These are phyloP conservation scores for Phalangium opilio DNA, from an alignment of 2,888 invertebrate species.

Conservation along the genomic window DNA sequence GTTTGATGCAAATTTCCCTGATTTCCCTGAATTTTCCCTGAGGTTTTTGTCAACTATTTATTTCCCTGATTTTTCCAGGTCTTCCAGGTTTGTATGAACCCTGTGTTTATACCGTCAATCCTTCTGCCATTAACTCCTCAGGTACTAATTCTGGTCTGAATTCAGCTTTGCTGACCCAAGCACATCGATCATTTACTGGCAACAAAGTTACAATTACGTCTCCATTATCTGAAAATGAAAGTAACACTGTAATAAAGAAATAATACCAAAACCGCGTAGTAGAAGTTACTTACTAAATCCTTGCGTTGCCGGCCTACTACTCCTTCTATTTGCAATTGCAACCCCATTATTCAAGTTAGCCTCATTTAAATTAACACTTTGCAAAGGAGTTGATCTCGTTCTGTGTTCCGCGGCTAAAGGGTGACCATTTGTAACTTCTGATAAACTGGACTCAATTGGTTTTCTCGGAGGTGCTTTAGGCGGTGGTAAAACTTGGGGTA, in stretches of 20 bases:
- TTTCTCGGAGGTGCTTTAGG: slow-evolving; percentile 7
- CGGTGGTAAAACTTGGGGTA: slow-evolving; percentile 10
- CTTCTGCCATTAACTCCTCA: slow-evolving; percentile 86
- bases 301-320: slow-evolving; percentile 1
- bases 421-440: no score
- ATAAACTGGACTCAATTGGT: neutral
- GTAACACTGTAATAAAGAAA: neutral
- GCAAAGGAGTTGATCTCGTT: no score
- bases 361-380: no score
- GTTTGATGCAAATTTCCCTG: no score
- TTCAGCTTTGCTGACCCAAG: slow-evolving; percentile 79
- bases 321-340: no score
- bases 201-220: slow-evolving; percentile 78
- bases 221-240: slow-evolving; percentile 52
- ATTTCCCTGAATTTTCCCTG: no score
- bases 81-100: no score
- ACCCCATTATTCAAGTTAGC: no score
- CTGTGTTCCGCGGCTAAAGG: no score
- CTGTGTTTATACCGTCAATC: slow-evolving; percentile 74
- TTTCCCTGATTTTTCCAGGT: no score
- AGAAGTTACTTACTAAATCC: slow-evolving; percentile 12
- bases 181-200: slow-evolving; percentile 73
- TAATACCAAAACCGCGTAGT: neutral
- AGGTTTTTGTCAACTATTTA: no score
- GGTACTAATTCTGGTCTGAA: slow-evolving; percentile 85